A percentile compares a stretch with the other conserved stretches of the same genome.
phyloP scores from a whole-genome alignment of 2,888 invertebrate genomes.

The Chydorus sphaericus region DNA sequence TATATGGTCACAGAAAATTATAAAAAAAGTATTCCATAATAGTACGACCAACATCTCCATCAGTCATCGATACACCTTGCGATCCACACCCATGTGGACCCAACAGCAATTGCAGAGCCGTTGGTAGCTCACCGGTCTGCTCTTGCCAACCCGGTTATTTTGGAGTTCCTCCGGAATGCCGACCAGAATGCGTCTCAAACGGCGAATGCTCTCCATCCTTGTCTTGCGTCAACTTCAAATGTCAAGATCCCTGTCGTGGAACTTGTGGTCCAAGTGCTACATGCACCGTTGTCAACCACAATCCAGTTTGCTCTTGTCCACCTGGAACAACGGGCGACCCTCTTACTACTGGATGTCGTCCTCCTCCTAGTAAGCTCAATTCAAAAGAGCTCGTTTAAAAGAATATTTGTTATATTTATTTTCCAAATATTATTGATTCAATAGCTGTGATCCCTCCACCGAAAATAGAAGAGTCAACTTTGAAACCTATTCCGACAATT shows the following conservation, averaged over 20 bases:
- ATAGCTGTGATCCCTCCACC: neutral
- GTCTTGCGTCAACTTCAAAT: constrained; percentile 47
- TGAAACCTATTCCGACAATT: constrained; percentile 29
- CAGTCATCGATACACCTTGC: neutral
- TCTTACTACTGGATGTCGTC: constrained; percentile 49
- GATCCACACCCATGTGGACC: constrained; percentile 11
- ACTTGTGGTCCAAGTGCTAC: constrained; percentile 49
- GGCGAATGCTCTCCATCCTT: constrained; percentile 28
- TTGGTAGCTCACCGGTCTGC: constrained; percentile 64
- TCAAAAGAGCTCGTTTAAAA: too few species aligned
- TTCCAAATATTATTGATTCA: neutral
- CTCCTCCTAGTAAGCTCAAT: constrained; percentile 27
- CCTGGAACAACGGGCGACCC: constrained; percentile 58
- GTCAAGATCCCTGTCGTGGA: constrained; percentile 55
- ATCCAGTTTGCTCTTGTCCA: constrained; percentile 37
- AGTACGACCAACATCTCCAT: neutral
- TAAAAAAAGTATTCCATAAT: too few species aligned
- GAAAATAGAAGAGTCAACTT: neutral
- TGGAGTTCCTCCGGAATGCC: constrained; percentile 72
- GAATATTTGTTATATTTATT: neutral
- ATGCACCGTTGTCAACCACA: constrained; percentile 43
- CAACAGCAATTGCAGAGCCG: constrained; percentile 44
- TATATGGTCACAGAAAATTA: neutral
- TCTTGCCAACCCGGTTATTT: constrained; percentile 63
- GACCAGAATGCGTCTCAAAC: constrained; percentile 59